Evolutionary conservation across 2,888 invertebrate species (phyloP).

Genomic region (Sarcophaga variegata): DNA sequence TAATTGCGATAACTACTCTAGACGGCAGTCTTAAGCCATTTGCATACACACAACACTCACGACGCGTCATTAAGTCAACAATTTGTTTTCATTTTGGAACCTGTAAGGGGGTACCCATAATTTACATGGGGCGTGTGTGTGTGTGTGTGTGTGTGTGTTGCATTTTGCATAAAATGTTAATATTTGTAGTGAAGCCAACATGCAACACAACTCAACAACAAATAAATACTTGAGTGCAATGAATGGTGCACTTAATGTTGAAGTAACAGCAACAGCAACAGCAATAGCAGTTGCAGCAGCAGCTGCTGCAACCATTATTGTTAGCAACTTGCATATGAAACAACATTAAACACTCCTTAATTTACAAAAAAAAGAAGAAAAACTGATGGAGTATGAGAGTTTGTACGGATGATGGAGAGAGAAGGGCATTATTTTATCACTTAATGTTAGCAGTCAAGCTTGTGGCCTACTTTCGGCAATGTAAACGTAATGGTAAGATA

Average conservation of each 20-base stretch:
- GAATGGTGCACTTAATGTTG: not conserved
- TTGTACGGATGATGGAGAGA: not conserved
- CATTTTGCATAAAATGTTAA: not conserved
- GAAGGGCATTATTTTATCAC: not conserved
- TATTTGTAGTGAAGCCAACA: not conserved
- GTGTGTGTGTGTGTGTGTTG: not conserved
- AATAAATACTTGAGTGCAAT: too few species aligned
- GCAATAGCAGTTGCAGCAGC: not conserved
- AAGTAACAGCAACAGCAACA: not conserved
- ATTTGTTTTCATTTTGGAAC: not conserved
- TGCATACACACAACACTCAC: not conserved
- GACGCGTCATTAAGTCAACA: not conserved
- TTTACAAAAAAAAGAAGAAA: not conserved
- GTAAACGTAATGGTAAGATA: not conserved
- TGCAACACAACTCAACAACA: not conserved
- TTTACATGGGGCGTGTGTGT: too few species aligned
- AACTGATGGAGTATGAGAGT: too few species aligned
- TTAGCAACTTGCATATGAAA: not conserved
- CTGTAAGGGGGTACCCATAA: not conserved
- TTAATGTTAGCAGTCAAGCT: not conserved
- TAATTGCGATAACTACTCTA: not conserved
- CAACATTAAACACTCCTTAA: slow-evolving; percentile 36
- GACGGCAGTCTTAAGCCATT: not conserved
- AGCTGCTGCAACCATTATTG: too few species aligned
- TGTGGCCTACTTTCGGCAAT: not conserved